phyloP scores from a whole-genome alignment of 35 echinoderm and acorn worm genomes.

The Heliocidaris tuberculata region DNA sequence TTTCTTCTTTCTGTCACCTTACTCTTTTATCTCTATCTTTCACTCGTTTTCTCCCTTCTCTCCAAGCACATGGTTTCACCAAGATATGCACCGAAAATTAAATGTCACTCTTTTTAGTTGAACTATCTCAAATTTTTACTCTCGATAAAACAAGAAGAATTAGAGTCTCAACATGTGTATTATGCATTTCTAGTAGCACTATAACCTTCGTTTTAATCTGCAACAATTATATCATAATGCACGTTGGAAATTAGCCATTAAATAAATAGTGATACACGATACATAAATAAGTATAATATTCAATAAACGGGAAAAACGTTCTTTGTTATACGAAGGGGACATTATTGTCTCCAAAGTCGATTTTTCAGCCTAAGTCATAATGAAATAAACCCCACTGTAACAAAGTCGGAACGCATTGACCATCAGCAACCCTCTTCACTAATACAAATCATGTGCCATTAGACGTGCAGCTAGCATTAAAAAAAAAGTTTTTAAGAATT shows the following conservation, averaged over 20 bases:
- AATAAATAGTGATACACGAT: neutral
- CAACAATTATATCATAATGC: neutral
- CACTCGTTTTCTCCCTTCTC: neutral
- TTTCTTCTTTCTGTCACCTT: neutral
- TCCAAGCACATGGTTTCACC: neutral
- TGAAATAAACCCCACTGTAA: neutral
- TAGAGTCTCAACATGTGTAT: neutral
- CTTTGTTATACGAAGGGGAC: neutral
- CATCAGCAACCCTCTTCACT: too few species aligned
- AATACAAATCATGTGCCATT: too few species aligned
- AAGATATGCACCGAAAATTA: neutral
- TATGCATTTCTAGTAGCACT: conserved; percentile 1
- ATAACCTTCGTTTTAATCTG: neutral
- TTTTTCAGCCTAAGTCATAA: neutral
- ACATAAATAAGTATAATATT: neutral
- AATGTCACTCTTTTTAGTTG: neutral
- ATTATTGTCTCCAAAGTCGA: neutral
- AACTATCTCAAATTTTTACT: neutral
- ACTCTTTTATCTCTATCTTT: neutral
- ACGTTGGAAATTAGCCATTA: neutral
- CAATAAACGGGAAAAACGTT: neutral
- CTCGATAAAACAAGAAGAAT: neutral
- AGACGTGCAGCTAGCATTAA: too few species aligned
- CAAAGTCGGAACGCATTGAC: neutral
- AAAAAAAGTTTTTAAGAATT: too few species aligned